Conservation (phyloP, 2,888 invertebrate genomes). For the Auanema sp. region DNA sequence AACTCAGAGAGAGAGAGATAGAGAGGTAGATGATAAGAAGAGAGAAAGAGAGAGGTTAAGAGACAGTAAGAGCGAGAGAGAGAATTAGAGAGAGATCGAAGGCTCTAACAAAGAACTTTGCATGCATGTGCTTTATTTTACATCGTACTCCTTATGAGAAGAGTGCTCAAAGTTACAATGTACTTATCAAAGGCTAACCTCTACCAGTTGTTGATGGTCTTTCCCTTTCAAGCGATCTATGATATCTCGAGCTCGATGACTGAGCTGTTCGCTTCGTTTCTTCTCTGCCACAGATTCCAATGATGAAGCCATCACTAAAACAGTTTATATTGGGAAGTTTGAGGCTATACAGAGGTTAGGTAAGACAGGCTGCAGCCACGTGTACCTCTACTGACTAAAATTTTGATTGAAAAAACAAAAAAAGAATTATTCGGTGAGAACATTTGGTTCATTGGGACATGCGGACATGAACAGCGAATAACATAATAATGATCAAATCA, state of each 20-base stretch:
- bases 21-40: neutral
- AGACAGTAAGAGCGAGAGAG: too few relatives aligned
- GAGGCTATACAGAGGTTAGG: too few relatives aligned
- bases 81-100: too few relatives aligned
- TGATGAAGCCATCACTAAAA: conserved; percentile 48
- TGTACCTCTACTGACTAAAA: too few relatives aligned
- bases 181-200: conserved; percentile 26
- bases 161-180: conserved; percentile 6
- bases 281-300: conserved; percentile 43
- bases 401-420: neutral
- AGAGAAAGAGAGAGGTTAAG: too few relatives aligned
- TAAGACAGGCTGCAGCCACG: too few relatives aligned
- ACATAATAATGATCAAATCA: too few relatives aligned
- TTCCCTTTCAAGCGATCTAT: conserved; percentile 23
- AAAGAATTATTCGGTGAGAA: too few relatives aligned
- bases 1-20: neutral
- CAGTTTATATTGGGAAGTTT: neutral
- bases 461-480: too few relatives aligned
- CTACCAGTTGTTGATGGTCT: conserved; percentile 40
- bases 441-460: too few relatives aligned
- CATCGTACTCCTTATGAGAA: neutral
- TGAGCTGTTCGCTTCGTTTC: conserved; percentile 22
- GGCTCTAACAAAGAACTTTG: too few relatives aligned
- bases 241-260: conserved; percentile 30
- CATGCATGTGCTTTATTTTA: conserved; percentile 6